A percentile compares a stretch with the other conserved stretches of the same genome.
phyloP scores from a whole-genome alignment of 2,888 invertebrate species.

The Muscina levida region DNA sequence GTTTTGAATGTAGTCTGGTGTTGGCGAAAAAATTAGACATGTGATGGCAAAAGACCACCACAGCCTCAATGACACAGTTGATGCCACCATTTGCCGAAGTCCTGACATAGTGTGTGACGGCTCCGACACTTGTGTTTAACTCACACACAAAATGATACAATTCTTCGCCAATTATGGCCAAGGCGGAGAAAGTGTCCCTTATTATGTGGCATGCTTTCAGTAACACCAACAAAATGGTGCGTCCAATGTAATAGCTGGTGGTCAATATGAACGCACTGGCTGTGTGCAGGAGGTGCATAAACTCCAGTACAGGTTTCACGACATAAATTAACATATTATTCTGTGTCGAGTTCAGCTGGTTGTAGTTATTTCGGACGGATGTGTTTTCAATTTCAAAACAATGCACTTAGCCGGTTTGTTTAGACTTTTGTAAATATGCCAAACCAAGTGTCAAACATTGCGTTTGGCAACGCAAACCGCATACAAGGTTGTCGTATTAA shows the following conservation, averaged over 20 bases:
- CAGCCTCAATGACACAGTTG: conserved; percentile 59
- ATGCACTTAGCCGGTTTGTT: conserved; percentile 22
- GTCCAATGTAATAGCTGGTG: conserved; percentile 67
- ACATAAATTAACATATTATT: conserved; percentile 47
- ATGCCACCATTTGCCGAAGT: conserved; percentile 66
- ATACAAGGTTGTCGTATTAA: no score
- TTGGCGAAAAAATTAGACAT: conserved; percentile 65
- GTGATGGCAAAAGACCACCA: conserved; percentile 57
- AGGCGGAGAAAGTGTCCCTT: conserved; percentile 51
- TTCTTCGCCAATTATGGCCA: conserved; percentile 67
- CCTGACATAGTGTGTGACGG: conserved; percentile 58
- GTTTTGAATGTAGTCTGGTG: conserved; percentile 65
- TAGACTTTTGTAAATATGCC: conserved; percentile 27
- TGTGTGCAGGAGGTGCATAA: conserved; percentile 53
- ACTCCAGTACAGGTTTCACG: conserved; percentile 51
- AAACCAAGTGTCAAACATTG: no score
- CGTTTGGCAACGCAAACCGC: no score
- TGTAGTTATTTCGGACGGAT: no score
- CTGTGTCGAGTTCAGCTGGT: no score
- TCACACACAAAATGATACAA: conserved; percentile 66
- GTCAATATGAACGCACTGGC: conserved; percentile 46
- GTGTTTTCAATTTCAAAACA: not conserved
- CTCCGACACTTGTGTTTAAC: conserved; percentile 60
- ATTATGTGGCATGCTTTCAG: conserved; percentile 56
- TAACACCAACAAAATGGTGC: conserved; percentile 62